Base-by-base conservation (phyloP, 2,888 invertebrate genomes). In the Elysia crispata region DNA sequence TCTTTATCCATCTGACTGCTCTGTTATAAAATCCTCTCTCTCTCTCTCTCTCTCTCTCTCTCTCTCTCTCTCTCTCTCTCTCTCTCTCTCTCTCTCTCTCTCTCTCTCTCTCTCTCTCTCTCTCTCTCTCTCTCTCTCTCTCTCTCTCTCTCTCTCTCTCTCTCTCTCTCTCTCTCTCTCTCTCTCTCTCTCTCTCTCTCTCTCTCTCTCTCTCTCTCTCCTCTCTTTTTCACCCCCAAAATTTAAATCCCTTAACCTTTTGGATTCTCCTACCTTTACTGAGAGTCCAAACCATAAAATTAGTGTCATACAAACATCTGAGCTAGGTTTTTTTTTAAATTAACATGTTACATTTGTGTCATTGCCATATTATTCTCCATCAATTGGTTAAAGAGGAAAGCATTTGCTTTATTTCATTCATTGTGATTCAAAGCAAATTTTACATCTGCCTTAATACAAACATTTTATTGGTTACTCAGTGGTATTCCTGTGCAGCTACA, bases 21-120 rank as follows among this genome's bases (percentile, higher is more conserved):
- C 11, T 3, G 5, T 41, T 41, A 41, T 41, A 6, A 95, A 92
- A 15, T 25, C 6, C 67, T 66, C 67, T 25, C 67, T 66, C 67
- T 66, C 67, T 25, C 67, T 66, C 67, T 25, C 67, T 66, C 67
- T 25, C 30, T 66, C 67, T 25, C 25, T 66, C 67, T 28, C 23
- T 66, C 30, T 5, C 8, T 23, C 67, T 3, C 30, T 23, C 3
- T 11, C 64, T 64, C 64, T n/a, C 64, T 11, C 13, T 18, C 64
- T 64, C 13, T 18, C 64, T 64, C 64, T 11, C 64, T 64, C 64
- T n/a, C 64, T 64, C 64, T n/a, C 64, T 64, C 13, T 64, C 64
- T n/a, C 64, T n/a, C 23, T n/a, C 23, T n/a, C 23, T 11, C 64
- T 64, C 64, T n/a, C 64, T 18, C 64, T n/a, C 23, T n/a, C 23